Conservation (phyloP, 2,888 invertebrate genomes). For the Drosophila acutilabella region DNA sequence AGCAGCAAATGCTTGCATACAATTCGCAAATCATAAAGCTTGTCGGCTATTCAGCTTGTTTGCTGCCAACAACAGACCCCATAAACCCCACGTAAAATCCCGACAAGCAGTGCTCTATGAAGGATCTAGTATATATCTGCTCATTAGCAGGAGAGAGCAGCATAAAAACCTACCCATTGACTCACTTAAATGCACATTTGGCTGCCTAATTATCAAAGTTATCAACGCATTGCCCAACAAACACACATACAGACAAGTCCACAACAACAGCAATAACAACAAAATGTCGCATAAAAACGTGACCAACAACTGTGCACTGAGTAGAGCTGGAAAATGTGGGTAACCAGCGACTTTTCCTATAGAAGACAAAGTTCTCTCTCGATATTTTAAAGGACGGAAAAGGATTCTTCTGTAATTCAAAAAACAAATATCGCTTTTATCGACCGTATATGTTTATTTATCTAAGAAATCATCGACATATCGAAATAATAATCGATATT, state of each 20-base stretch:
- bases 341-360: background rate
- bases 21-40: slow-evolving; percentile 16
- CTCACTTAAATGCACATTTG: slow-evolving; percentile 66
- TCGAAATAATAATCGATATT: background rate
- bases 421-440: no score
- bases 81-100: no score
- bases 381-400: no score
- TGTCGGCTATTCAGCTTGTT: slow-evolving; percentile 6
- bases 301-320: slow-evolving; percentile 57
- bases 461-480: background rate
- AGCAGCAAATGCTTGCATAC: slow-evolving; percentile 1
- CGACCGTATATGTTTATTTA: no score
- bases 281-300: slow-evolving; percentile 62
- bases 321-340: background rate
- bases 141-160: slow-evolving; percentile 24
- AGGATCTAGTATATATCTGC: background rate
- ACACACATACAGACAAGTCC: slow-evolving; percentile 15
- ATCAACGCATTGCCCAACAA: slow-evolving; percentile 58
- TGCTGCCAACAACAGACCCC: slow-evolving; percentile 1
- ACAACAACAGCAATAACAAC: slow-evolving; percentile 19
- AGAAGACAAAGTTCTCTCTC: no score
- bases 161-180: slow-evolving; percentile 36
- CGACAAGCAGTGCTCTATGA: background rate
- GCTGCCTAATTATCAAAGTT: slow-evolving; percentile 69
- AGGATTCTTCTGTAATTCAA: no score